A percentile compares a stretch with the other conserved stretches of the same genome.
Evolutionary conservation across 2,113 vertebrate genomes (phyloP).

Genomic region (Chelonoidis abingdonii): DNA sequence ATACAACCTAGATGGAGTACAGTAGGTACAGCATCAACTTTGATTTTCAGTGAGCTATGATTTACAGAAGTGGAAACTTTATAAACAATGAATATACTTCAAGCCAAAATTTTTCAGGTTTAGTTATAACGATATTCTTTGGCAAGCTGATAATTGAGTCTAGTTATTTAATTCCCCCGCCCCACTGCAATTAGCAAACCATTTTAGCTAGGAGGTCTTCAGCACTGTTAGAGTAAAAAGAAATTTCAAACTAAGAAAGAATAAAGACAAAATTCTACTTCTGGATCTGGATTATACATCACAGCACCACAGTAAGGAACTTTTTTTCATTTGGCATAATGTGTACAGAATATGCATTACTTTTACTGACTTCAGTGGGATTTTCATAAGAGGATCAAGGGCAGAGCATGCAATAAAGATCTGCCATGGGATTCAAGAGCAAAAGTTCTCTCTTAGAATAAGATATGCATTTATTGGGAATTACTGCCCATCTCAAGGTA

Average conservation of each 20-base stretch:
- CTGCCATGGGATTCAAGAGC: neutral
- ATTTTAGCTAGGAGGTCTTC: neutral
- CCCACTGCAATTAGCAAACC: neutral
- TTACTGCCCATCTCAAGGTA: neutral
- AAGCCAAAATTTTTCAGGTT: neutral
- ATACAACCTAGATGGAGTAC: too few relatives aligned
- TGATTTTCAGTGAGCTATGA: too few relatives aligned
- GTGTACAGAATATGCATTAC: too few relatives aligned
- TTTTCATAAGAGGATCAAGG: neutral
- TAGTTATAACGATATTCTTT: neutral
- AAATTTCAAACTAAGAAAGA: neutral
- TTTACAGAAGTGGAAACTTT: neutral
- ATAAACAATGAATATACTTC: neutral
- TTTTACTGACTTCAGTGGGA: neutral
- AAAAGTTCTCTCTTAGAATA: neutral
- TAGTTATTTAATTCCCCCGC: neutral
- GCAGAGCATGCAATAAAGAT: neutral
- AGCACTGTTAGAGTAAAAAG: neutral
- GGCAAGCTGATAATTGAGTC: too few relatives aligned
- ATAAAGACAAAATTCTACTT: neutral
- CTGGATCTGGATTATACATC: neutral
- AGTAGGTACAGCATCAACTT: too few relatives aligned
- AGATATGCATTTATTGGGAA: neutral
- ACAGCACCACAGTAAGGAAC: neutral
- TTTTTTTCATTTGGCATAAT: too few relatives aligned